Percentiles rank a stretch among this genome's conserved stretches.
Conservation (phyloP, 2,113 vertebrate genomes). For the Furnarius figulus region DNA sequence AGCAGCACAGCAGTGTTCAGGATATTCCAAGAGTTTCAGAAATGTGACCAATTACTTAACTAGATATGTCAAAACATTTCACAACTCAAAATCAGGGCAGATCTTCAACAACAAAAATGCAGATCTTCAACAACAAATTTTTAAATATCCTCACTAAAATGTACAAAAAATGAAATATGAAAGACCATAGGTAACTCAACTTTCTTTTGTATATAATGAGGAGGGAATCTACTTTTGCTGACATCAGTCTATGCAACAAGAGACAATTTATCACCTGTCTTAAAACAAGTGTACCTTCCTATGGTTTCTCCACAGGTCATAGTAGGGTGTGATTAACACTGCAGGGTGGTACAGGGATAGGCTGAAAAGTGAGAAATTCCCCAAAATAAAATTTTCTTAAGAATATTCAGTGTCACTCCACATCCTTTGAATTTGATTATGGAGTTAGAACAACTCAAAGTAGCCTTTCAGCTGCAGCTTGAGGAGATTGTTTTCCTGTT, state of each 20-base stretch:
- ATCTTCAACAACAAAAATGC: background rate
- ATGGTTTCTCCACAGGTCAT: background rate
- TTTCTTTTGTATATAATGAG: background rate
- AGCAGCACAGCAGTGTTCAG: background rate
- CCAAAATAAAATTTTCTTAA: background rate
- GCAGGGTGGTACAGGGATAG: background rate
- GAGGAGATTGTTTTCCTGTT: background rate
- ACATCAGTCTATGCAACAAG: background rate
- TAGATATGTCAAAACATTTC: background rate
- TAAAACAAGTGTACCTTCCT: background rate
- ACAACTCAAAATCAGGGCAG: background rate
- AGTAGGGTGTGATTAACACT: background rate
- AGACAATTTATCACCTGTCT: background rate
- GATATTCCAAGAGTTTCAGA: background rate
- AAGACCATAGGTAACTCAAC: background rate
- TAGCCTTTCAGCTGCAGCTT: background rate
- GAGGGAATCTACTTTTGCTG: background rate
- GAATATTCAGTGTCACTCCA: background rate
- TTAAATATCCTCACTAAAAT: background rate
- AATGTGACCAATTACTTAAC: background rate
- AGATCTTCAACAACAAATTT: background rate
- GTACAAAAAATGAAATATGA: background rate
- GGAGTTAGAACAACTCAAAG: background rate
- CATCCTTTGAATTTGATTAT: background rate
- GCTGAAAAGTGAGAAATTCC: background rate